Evolutionary conservation across 2,797 vertebrate species (phyloP).

Genomic region (Anolis apletophallus): DNA sequence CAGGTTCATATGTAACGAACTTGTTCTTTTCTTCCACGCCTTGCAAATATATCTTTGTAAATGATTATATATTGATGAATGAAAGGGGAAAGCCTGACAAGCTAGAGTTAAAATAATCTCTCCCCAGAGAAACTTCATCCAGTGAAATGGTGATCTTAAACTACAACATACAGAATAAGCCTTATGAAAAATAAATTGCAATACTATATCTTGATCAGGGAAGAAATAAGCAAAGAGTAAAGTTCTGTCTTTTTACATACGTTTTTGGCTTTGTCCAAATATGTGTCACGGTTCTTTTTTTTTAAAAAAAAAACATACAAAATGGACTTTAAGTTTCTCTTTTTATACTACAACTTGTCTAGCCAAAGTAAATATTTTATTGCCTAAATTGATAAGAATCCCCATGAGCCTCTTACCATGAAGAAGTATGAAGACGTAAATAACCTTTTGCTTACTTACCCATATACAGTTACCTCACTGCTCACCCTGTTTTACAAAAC

Average conservation of each 20-base stretch:
- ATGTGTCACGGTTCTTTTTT: constrained; percentile 11
- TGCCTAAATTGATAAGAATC: constrained; percentile 28
- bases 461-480: background rate
- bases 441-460: constrained; percentile 16
- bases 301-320: constrained; percentile 25
- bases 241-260: constrained; percentile 18
- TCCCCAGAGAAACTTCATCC: constrained; percentile 49
- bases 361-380: background rate
- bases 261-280: constrained; percentile 46
- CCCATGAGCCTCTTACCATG: constrained; percentile 3
- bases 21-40: constrained; percentile 48
- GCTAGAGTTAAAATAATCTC: constrained; percentile 46
- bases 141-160: constrained; percentile 47
- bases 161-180: constrained; percentile 40
- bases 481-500: background rate
- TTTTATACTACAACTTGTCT: constrained; percentile 10
- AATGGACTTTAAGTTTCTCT: constrained; percentile 37
- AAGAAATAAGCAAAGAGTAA: constrained; percentile 49
- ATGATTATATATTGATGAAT: constrained; percentile 61
- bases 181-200: constrained; percentile 42
- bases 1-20: constrained; percentile 53
- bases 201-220: constrained; percentile 36
- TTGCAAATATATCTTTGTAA: constrained; percentile 56
- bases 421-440: constrained; percentile 3
- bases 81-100: constrained; percentile 60